Evolutionary conservation across 1,140 invertebrate species (phyloP).

Genomic region (Cotesia chilonis): DNA sequence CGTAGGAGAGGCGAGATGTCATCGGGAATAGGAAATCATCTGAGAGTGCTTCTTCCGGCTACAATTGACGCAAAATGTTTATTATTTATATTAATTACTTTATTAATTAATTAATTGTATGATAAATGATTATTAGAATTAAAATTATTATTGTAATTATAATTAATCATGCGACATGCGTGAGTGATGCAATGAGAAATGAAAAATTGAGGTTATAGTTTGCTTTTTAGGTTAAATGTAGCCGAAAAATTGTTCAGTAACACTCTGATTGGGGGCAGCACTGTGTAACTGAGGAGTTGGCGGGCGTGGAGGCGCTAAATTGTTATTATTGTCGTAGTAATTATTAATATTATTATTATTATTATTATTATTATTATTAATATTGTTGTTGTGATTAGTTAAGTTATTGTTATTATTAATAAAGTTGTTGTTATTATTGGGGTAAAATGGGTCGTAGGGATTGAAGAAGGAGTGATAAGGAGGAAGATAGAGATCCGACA

Average conservation of each 20-base stretch:
- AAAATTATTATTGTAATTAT: slow-evolving; percentile 1
- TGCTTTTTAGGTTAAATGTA: slow-evolving; percentile 65
- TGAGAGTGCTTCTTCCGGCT: slow-evolving; percentile 85
- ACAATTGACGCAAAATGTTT: slow-evolving; percentile 60
- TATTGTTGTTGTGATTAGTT: slow-evolving; percentile 42
- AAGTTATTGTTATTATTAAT: too few species aligned
- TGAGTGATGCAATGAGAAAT: not conserved
- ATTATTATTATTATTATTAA: slow-evolving; percentile 48
- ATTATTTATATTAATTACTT: too few species aligned
- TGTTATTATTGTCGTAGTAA: slow-evolving; percentile 54
- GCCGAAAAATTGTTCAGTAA: slow-evolving; percentile 75
- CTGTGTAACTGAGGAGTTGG: slow-evolving; percentile 43
- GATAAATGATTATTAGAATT: not conserved
- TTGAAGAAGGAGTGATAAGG: slow-evolving; percentile 56
- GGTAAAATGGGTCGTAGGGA: slow-evolving; percentile 56
- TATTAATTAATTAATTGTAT: too few species aligned
- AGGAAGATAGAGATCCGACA: slow-evolving; percentile 75
- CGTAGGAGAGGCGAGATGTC: slow-evolving; percentile 94
- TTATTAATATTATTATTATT: slow-evolving; percentile 46
- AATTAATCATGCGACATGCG: not conserved
- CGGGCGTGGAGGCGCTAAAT: slow-evolving; percentile 50
- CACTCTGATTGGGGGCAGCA: slow-evolving; percentile 53
- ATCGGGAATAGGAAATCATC: slow-evolving; percentile 98
- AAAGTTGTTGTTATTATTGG: not conserved
- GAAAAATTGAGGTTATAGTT: not conserved